Evolutionary conservation across 2,888 invertebrate species (phyloP).

Genomic region (Sesamia inferens): DNA sequence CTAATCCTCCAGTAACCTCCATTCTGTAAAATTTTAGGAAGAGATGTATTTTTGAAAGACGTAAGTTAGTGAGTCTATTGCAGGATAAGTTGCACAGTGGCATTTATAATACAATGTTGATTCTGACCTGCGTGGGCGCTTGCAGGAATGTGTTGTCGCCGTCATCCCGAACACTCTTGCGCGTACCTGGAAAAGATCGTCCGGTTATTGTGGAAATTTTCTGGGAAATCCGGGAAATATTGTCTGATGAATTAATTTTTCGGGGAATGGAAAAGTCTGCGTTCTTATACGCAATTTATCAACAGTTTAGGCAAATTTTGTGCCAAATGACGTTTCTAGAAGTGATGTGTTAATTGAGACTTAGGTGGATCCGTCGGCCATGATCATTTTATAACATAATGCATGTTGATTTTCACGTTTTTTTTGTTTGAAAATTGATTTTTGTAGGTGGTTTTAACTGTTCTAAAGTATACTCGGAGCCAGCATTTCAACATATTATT

Average conservation of each 20-base stretch:
- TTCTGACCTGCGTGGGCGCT: constrained; percentile 82
- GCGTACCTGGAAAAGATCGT: constrained; percentile 63
- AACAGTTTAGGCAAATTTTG: constrained; percentile 10
- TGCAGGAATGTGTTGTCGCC: constrained; percentile 83
- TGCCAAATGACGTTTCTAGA: constrained; percentile 31
- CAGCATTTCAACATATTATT: background rate
- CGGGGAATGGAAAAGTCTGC: constrained; percentile 22
- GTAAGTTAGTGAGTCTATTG: constrained; percentile 14
- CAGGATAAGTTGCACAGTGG: constrained; percentile 26
- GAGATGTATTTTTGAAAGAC: no score
- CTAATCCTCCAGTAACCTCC: background rate
- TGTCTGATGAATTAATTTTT: constrained; percentile 9
- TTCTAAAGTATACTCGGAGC: no score
- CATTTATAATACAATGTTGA: constrained; percentile 49
- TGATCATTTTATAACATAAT: background rate
- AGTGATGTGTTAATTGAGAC: constrained; percentile 14
- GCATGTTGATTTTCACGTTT: background rate
- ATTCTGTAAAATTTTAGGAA: no score
- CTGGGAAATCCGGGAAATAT: constrained; percentile 39
- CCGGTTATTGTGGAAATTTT: constrained; percentile 40
- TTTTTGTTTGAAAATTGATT: background rate
- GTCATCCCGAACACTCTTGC: constrained; percentile 81
- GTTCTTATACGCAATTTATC: background rate
- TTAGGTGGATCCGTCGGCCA: background rate
- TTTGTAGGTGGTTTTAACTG: background rate